Evolutionary conservation across 2,888 invertebrate species (phyloP).

Genomic region (Cheilosia impressa): DNA sequence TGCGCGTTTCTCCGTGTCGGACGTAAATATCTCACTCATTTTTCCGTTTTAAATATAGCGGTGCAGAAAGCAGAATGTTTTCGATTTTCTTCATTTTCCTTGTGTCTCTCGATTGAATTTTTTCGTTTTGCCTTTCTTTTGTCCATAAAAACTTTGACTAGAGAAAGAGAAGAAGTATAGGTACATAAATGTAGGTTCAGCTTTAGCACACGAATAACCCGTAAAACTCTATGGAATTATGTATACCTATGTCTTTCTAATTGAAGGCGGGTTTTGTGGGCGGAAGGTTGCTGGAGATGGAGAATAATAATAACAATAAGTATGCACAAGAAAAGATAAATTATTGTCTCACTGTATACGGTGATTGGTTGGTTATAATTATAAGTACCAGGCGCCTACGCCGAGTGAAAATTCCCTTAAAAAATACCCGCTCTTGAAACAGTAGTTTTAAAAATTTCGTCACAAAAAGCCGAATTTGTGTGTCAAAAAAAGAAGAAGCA

Average conservation of each 20-base stretch:
- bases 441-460: conserved; percentile 1
- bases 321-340: conserved; percentile 28
- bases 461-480: conserved; percentile 1
- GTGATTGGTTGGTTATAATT: neutral
- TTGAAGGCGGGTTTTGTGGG: conserved; percentile 32
- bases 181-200: conserved; percentile 3
- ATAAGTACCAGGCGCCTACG: neutral
- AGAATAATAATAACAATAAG: conserved; percentile 25
- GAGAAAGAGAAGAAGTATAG: conserved; percentile 12
- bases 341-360: conserved; percentile 29
- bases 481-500: conserved; percentile 2
- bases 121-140: conserved; percentile 40
- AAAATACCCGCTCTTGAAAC: too few relatives aligned
- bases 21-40: conserved; percentile 43
- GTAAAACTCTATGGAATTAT: conserved; percentile 10
- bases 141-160: conserved; percentile 11
- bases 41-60: conserved; percentile 56
- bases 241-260: conserved; percentile 6
- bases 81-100: conserved; percentile 33
- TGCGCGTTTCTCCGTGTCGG: conserved; percentile 2
- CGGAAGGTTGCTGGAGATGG: conserved; percentile 8
- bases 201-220: conserved; percentile 19
- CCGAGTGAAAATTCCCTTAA: too few relatives aligned
- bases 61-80: conserved; percentile 50
- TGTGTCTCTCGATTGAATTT: conserved; percentile 19